Percentiles rank a stretch among this genome's conserved stretches.
phyloP scores from a whole-genome alignment of 2,113 vertebrate species.

The Tinamus guttatus region DNA sequence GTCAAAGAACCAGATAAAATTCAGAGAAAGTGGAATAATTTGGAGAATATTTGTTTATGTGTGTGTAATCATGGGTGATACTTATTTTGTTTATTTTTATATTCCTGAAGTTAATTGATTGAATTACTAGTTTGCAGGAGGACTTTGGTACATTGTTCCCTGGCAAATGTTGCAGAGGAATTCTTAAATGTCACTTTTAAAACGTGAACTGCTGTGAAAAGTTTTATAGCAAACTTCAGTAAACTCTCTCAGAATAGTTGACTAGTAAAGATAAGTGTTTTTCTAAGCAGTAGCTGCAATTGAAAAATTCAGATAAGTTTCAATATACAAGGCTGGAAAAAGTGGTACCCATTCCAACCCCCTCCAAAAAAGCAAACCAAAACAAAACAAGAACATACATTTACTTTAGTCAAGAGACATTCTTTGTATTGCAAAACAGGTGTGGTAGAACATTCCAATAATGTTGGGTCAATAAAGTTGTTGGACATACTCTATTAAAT shows the following conservation, averaged over 20 bases:
- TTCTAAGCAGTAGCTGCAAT: not conserved
- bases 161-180: not conserved
- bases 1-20: not conserved
- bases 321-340: not conserved
- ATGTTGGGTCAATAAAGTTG: not conserved
- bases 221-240: not conserved
- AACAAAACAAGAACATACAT: rapidly evolving
- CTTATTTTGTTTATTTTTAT: not conserved
- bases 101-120: not conserved
- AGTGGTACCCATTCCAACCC: rapidly evolving
- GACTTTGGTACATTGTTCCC: not conserved
- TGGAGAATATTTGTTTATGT: not conserved
- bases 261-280: not conserved
- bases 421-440: not conserved
- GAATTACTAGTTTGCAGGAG: not conserved
- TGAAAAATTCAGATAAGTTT: not conserved
- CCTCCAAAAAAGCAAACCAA: not conserved
- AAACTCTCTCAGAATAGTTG: not conserved
- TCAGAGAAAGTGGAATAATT: not conserved
- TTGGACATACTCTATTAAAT: rapidly evolving
- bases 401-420: not conserved
- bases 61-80: not conserved
- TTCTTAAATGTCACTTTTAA: not conserved
- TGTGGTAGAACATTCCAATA: not conserved
- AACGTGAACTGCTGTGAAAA: not conserved